Conservation (phyloP, 1,140 invertebrate species). For the Drosophila willistoni region DNA sequence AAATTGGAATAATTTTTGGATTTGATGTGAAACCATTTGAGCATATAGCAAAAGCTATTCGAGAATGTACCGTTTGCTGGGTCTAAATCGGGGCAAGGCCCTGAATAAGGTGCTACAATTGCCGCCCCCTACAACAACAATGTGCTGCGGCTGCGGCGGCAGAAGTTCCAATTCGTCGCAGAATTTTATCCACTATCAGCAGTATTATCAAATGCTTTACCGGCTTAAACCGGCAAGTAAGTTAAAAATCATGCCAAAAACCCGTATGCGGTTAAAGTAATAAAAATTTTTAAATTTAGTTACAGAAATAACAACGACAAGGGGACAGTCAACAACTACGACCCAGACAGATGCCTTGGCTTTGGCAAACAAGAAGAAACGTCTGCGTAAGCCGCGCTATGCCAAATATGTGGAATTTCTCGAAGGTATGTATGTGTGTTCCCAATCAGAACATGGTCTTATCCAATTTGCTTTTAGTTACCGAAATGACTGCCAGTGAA, state of each 20-base stretch:
- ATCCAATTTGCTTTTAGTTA: conserved; percentile 84
- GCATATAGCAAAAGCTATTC: conserved; percentile 28
- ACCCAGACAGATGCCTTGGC: conserved; percentile 58
- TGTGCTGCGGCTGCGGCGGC: conserved; percentile 48
- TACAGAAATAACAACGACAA: background rate
- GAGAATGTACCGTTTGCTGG: conserved; percentile 70
- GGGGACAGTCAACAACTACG: conserved; percentile 61
- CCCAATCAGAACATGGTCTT: too few species aligned
- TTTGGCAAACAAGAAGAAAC: conserved; percentile 68
- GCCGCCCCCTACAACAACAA: conserved; percentile 51
- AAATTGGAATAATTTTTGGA: conserved; percentile 23
- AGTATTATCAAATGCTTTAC: conserved; percentile 76
- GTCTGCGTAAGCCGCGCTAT: conserved; percentile 69
- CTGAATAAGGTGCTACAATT: conserved; percentile 48
- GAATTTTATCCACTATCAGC: conserved; percentile 66
- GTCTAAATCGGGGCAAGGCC: conserved; percentile 50
- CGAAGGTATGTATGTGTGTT: conserved; percentile 53
- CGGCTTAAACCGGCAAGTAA: conserved; percentile 63
- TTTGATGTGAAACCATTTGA: background rate
- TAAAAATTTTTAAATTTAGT: conserved; percentile 16
- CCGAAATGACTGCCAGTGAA: conserved; percentile 85
- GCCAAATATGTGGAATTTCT: conserved; percentile 78
- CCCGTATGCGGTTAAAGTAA: too few species aligned
- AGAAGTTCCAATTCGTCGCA: conserved; percentile 34
- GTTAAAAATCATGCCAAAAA: conserved; percentile 11